Evolutionary conservation across 2,113 vertebrate species (phyloP), one percentile per base, ranked within the genome.

Genomic region (Cyprinus carpio): DNA sequence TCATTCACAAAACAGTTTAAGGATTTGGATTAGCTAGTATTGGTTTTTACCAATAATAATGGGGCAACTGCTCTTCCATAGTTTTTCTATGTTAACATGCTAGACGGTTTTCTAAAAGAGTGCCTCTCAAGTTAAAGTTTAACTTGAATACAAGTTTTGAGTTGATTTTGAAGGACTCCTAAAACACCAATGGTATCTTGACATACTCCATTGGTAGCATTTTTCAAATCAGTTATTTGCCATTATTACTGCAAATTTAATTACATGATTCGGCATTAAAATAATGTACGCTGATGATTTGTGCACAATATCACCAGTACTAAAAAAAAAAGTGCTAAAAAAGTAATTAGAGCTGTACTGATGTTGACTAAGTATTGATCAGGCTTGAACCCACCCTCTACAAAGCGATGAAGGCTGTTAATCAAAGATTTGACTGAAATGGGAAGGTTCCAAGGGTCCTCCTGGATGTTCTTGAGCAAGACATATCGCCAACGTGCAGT

Each of bases 361-460:
- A 37, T 27, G 20, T 56, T 54, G 25, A 62, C 13, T 40, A 40
- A 40, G 40, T 40, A 9, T 40, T 7, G 40, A 9, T 40, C 1
- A 9, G 40, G 40, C 40, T 40, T 40, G 40, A 40, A 34, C 46
- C 3, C n/a, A 98, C 98, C 98, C 85, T 99, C 98, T 69, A 98
- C 98, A 0, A 97, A 95, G 94, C 94, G 96, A 90, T 99, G 97
- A 89, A 99, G 96, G 85, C 95, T 97, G 90, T 98, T 97, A 90
- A 99, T 96, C 79, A 99, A 94, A 16, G 94, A 96, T 92, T 96
- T 97, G 92, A 99, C 99, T 27, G 97, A 96, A 90, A 83, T 91
- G 10, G 98, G 98, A 37, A 99, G 96, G 93, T 99, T 99, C 98
- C 98, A 99, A n/a, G 98, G 98, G 92, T 99, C 98, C 92, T 99